phyloP scores from a whole-genome alignment of 1,140 invertebrate species.

The Drosophila pseudoananassae region DNA sequence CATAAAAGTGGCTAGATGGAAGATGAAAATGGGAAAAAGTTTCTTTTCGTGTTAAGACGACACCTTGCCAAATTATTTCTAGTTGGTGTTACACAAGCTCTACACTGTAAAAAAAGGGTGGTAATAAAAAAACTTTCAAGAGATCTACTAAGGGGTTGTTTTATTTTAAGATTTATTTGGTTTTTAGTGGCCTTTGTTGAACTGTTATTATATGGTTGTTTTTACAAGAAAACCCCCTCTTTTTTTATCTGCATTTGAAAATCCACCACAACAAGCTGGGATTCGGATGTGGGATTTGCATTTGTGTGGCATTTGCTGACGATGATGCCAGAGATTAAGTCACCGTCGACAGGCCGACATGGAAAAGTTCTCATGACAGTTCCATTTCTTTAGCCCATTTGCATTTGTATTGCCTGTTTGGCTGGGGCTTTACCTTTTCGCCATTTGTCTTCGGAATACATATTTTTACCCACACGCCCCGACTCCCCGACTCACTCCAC shows the following conservation, averaged over 20 bases:
- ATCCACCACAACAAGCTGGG: constrained; percentile 18
- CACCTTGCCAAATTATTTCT: constrained; percentile 76
- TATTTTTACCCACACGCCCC: constrained; percentile 46
- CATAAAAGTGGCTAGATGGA: constrained; percentile 29
- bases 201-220: background rate
- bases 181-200: constrained; percentile 1
- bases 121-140: background rate
- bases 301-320: constrained; percentile 44
- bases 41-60: constrained; percentile 60
- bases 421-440: constrained; percentile 7
- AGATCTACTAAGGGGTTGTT: background rate
- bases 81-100: constrained; percentile 26
- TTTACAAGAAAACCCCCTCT: constrained; percentile 3
- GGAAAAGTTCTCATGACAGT: constrained; percentile 75
- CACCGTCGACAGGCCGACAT: constrained; percentile 41
- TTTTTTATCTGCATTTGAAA: background rate
- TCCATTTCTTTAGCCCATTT: constrained; percentile 75
- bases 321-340: constrained; percentile 75
- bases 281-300: constrained; percentile 48
- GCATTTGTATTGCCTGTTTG: constrained; percentile 54
- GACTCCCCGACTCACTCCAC: background rate
- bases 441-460: constrained; percentile 33
- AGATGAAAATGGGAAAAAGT: constrained; percentile 47
- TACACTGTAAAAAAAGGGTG: background rate
- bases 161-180: background rate